A percentile compares a stretch with the other conserved stretches of the same genome.
These are phyloP conservation scores for Pontoporia blainvillei DNA, from an alignment of 2,113 vertebrate species.

Conservation along the genomic window DNA sequence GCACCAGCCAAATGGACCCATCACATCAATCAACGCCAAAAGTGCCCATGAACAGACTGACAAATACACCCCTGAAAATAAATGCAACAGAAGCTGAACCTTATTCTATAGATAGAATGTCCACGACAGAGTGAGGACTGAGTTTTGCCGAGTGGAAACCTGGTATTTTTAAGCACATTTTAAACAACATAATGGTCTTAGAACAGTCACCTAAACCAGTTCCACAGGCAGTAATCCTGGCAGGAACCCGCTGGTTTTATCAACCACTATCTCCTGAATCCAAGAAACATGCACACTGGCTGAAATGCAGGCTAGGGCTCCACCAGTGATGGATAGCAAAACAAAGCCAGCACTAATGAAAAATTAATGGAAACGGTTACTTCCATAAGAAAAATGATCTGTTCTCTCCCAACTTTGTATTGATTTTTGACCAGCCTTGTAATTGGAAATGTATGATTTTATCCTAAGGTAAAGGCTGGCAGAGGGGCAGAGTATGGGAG, in stretches of 20 bases:
- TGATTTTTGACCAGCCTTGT: constrained; percentile 81
- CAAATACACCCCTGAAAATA: neutral
- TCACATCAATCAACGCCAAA: neutral
- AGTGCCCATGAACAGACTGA: neutral
- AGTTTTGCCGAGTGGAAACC: neutral
- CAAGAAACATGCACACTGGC: constrained; percentile 63
- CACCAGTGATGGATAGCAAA: constrained; percentile 77
- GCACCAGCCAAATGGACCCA: neutral
- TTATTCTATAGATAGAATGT: neutral
- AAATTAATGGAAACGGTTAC: constrained; percentile 84
- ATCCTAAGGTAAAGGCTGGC: constrained; percentile 77
- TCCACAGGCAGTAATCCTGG: neutral
- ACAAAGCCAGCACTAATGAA: constrained; percentile 79
- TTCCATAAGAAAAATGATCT: constrained; percentile 83
- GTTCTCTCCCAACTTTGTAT: constrained; percentile 80
- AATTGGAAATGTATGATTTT: constrained; percentile 82
- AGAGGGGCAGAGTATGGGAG: constrained; percentile 44
- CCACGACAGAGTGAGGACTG: neutral
- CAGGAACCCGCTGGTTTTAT: constrained; percentile 69
- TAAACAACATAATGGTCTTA: neutral
- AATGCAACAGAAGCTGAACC: neutral
- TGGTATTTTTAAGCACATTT: neutral
- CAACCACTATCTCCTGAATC: constrained; percentile 73
- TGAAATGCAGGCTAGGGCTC: constrained; percentile 72
- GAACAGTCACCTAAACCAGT: neutral